phyloP scores from a whole-genome alignment of 2,113 vertebrate genomes.

The Chloropsis hardwickii region DNA sequence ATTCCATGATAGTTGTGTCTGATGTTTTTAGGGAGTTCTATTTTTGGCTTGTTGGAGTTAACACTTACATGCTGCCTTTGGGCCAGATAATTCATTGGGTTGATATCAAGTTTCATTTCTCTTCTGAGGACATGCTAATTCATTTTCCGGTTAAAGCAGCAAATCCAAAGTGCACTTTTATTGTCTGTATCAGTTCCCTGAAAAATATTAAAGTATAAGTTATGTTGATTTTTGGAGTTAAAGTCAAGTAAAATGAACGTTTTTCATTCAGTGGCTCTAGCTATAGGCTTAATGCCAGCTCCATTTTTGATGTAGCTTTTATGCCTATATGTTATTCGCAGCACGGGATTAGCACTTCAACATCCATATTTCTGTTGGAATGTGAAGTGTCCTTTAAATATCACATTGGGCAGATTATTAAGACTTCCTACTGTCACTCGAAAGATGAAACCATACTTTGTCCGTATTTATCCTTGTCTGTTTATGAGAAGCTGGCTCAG shows the following conservation, averaged over 20 bases:
- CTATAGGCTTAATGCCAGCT: not conserved
- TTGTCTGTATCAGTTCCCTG: not conserved
- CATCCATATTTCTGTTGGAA: constrained; percentile 19
- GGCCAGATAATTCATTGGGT: not conserved
- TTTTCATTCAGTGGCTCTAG: not conserved
- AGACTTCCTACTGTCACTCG: constrained; percentile 51
- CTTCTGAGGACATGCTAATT: not conserved
- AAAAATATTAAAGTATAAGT: not conserved
- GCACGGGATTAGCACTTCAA: constrained; percentile 26
- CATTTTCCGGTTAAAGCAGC: not conserved
- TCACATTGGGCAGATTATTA: constrained; percentile 48
- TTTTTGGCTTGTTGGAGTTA: not conserved
- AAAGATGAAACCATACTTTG: constrained; percentile 30
- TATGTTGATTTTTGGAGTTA: not conserved
- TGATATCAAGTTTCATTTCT: not conserved
- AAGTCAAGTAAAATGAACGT: not conserved
- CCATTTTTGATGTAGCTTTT: constrained; percentile 27
- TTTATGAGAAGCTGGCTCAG: constrained; percentile 21
- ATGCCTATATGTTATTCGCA: not conserved
- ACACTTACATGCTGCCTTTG: not conserved
- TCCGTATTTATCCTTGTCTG: constrained; percentile 3
- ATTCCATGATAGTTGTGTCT: not conserved
- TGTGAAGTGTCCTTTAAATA: constrained; percentile 30
- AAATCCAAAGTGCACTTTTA: not conserved
- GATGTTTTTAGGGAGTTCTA: not conserved